phyloP scores from a whole-genome alignment of 1,140 invertebrate species.

The Philotrypesis tridentata region DNA sequence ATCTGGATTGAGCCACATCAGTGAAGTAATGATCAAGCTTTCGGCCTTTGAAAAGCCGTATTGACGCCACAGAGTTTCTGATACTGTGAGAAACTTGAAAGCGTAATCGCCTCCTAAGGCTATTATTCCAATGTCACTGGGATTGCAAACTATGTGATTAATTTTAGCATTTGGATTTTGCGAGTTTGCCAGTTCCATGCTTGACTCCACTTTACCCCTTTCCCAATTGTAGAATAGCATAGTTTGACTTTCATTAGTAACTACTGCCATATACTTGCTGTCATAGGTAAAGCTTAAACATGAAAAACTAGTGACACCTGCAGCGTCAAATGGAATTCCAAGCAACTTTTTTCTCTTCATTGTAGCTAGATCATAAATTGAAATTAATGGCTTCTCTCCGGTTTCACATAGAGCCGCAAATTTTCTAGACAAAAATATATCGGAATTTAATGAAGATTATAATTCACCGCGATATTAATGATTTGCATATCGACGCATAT shows the following conservation, averaged over 20 bases:
- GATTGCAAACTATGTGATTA: conserved; percentile 81
- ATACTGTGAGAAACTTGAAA: conserved; percentile 85
- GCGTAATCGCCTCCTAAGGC: conserved; percentile 83
- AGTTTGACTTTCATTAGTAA: conserved; percentile 86
- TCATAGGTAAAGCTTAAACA: conserved; percentile 86
- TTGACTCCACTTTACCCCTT: conserved; percentile 86
- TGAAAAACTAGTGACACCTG: conserved; percentile 76
- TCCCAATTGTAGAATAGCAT: conserved; percentile 90
- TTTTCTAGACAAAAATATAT: conserved; percentile 71
- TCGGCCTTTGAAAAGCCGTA: conserved; percentile 90
- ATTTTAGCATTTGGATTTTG: conserved; percentile 75
- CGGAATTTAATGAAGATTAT: not conserved
- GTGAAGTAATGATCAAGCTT: conserved; percentile 80
- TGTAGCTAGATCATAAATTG: conserved; percentile 79
- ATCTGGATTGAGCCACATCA: conserved; percentile 84
- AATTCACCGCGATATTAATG: too few species aligned
- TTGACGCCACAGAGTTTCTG: conserved; percentile 87
- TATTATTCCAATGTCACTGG: conserved; percentile 83
- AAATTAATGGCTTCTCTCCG: conserved; percentile 76
- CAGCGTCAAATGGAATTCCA: conserved; percentile 74
- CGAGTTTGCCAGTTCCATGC: conserved; percentile 80
- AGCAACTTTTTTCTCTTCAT: conserved; percentile 78
- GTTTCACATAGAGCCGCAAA: conserved; percentile 74
- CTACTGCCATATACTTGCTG: conserved; percentile 83
- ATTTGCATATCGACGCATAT: not conserved